Conservation (phyloP, 2,888 invertebrate genomes). For the Papilio protenor region DNA sequence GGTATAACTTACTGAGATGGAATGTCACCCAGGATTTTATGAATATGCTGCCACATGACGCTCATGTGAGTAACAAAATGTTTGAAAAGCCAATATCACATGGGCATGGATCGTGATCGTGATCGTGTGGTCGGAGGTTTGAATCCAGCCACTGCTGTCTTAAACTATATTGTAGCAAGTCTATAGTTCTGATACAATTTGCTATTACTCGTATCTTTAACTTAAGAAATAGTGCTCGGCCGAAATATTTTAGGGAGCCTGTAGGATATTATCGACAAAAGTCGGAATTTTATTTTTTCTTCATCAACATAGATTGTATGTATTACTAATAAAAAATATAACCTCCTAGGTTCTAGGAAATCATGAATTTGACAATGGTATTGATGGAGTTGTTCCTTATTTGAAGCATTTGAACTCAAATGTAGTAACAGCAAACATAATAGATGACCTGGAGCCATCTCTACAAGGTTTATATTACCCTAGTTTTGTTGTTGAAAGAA, state of each 20-base stretch:
- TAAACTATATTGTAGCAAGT: too few species aligned
- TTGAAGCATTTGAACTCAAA: conserved; percentile 86
- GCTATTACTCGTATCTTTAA: too few species aligned
- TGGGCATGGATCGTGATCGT: too few species aligned
- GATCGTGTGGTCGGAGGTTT: too few species aligned
- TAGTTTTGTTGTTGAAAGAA: conserved; percentile 86
- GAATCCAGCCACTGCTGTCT: too few species aligned
- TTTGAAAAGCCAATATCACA: too few species aligned
- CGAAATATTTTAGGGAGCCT: too few species aligned
- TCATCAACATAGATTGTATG: background rate
- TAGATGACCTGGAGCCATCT: conserved; percentile 87
- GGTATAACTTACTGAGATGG: conserved; percentile 90
- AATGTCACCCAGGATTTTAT: conserved; percentile 90
- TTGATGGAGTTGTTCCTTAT: conserved; percentile 89
- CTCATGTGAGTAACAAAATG: conserved; percentile 84
- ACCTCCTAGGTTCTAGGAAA: conserved; percentile 90
- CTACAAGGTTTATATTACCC: conserved; percentile 87
- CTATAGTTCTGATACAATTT: too few species aligned
- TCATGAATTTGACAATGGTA: conserved; percentile 93
- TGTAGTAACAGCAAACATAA: conserved; percentile 91
- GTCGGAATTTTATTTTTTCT: too few species aligned
- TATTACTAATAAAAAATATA: background rate
- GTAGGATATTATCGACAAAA: too few species aligned
- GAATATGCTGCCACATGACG: conserved; percentile 90
- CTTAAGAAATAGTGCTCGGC: too few species aligned